phyloP scores from a whole-genome alignment of 2,797 vertebrate genomes.

The Chromis chromis region DNA sequence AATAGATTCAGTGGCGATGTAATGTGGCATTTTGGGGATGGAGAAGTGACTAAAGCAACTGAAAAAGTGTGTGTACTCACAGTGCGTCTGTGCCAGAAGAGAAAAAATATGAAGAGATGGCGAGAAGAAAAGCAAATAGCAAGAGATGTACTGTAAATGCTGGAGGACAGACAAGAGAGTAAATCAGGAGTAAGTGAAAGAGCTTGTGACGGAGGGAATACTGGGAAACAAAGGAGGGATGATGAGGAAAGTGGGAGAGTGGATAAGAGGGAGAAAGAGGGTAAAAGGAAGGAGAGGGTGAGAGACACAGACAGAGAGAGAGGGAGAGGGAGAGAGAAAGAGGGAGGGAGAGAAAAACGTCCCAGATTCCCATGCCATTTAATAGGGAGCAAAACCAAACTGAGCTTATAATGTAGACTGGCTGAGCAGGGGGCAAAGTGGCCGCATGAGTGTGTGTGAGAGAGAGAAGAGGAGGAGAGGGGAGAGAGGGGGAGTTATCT shows the following conservation, averaged over 20 bases:
- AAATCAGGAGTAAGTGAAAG: conserved; percentile 58
- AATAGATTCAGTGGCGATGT: background rate
- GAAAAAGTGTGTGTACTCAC: background rate
- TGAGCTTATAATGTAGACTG: conserved; percentile 75
- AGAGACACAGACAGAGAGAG: conserved; percentile 46
- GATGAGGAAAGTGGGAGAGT: conserved; percentile 65
- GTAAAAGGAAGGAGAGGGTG: conserved; percentile 38
- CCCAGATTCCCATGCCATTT: conserved; percentile 82
- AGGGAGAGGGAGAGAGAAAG: conserved; percentile 36
- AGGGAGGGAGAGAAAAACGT: conserved; percentile 60
- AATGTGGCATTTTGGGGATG: background rate
- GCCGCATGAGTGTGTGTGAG: conserved; percentile 59
- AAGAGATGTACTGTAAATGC: conserved; percentile 5
- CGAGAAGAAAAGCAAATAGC: conserved; percentile 16
- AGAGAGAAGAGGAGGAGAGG: conserved; percentile 20
- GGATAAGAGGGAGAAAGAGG: conserved; percentile 52
- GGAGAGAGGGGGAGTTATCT: conserved; percentile 34
- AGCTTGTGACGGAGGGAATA: conserved; percentile 60
- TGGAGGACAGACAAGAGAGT: conserved; percentile 23
- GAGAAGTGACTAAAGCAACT: conserved; percentile 3
- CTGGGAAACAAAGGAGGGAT: conserved; percentile 66
- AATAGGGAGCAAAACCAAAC: conserved; percentile 77
- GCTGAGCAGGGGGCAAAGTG: conserved; percentile 74
- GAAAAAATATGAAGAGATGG: background rate
- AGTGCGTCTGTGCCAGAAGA: conserved; percentile 8